phyloP scores from a whole-genome alignment of 2,797 vertebrate genomes.

The Galago senegalensis region DNA sequence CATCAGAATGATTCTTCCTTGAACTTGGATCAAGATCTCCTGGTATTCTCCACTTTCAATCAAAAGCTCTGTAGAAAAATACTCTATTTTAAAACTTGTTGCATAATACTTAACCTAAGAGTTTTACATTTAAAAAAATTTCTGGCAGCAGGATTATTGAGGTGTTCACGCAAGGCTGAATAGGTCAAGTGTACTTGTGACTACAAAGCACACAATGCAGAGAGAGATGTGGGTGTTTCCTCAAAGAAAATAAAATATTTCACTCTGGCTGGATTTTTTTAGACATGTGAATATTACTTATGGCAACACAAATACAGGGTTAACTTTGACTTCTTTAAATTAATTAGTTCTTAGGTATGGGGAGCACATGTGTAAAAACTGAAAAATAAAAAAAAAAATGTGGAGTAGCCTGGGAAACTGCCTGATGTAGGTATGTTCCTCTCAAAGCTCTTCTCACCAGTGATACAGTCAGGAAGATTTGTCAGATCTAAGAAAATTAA shows the following conservation, averaged over 20 bases:
- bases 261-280: neutral
- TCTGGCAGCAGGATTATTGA: neutral
- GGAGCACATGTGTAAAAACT: neutral
- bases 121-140: neutral
- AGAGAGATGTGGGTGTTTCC: neutral
- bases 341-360: neutral
- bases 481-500: neutral
- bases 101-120: neutral
- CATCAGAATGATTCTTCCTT: slow-evolving; percentile 17
- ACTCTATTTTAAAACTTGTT: slow-evolving; percentile 18
- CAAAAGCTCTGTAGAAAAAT: neutral
- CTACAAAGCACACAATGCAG: neutral
- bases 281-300: neutral
- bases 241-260: neutral
- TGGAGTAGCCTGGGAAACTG: neutral
- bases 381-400: neutral
- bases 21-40: slow-evolving; percentile 39
- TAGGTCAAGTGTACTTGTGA: neutral
- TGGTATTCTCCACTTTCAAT: slow-evolving; percentile 55
- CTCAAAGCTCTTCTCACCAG: neutral
- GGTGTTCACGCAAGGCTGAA: neutral
- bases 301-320: neutral
- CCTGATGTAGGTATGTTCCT: no score
- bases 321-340: slow-evolving; percentile 41
- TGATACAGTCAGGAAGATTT: neutral